Percentiles rank a stretch among this genome's conserved stretches.
Conservation (phyloP, 2,797 vertebrate species). For the Mus minutoides region DNA sequence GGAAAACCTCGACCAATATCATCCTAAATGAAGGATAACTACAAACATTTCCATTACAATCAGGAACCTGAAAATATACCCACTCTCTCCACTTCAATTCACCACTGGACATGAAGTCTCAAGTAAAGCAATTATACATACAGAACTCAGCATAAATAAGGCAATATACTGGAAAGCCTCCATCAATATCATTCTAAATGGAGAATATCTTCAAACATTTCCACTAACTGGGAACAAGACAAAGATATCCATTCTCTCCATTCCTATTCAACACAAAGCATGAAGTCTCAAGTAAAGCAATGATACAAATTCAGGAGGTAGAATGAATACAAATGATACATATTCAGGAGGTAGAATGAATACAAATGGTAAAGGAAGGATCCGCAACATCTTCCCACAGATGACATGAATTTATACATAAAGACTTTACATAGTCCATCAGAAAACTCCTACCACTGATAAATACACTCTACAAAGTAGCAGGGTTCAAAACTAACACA, state of each 20-base stretch:
- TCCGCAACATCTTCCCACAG: background rate
- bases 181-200: too few species aligned
- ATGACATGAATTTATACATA: background rate
- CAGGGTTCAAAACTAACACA: too few species aligned
- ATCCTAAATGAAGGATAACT: background rate
- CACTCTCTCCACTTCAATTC: background rate
- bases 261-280: too few species aligned
- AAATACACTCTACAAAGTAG: background rate
- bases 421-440: background rate
- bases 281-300: too few species aligned
- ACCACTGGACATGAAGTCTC: background rate
- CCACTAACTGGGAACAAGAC: too few species aligned
- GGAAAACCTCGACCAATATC: background rate
- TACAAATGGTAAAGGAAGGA: background rate
- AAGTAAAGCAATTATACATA: background rate
- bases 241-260: too few species aligned
- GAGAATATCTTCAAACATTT: too few species aligned
- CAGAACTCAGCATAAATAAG: background rate
- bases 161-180: too few species aligned
- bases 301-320: background rate
- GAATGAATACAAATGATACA: background rate
- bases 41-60: background rate
- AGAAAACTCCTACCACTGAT: background rate
- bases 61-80: background rate
- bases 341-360: background rate